Base-by-base conservation (phyloP, 1,140 invertebrate genomes). In the Leptopilina clavipes region DNA sequence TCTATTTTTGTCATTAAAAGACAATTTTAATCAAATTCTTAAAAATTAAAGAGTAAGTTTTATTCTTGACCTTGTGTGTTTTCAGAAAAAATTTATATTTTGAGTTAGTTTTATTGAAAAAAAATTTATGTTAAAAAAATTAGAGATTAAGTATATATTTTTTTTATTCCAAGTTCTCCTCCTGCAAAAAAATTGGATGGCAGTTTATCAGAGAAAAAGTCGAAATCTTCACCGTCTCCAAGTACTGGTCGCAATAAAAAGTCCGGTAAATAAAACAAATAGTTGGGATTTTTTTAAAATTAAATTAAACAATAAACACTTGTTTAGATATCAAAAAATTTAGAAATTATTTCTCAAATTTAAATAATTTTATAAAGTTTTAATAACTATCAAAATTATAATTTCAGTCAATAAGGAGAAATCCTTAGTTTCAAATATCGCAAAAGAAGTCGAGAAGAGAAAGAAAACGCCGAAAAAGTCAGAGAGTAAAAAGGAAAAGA, bases 141-240 rank as follows among this genome's bases (percentile, higher is more conserved):
- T 5, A 44, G 43, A 44, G 8, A 1, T 44, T 45, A n/a, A 14
- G 1, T 45, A n/a, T 44, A 44, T 44, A 44, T 44, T 79, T 54
- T 17, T 72, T 74, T 76, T 52, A 3, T 70, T 70, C 3, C 54
- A 18, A 86, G 83, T 18, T 70, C 80, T 22, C 45, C 84, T 37
- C 72, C 78, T 18, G 25, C 25, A 0, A 84, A 81, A 43, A 86
- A 85, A 12, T 10, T 22, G 12, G 44, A 78, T n/a, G 71, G 12
- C 10, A 76, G 59, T 40, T 25, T 19, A 14, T 72, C 19, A 11
- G 76, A 81, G n/a, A 11, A 74, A 9, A 84, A 83, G 70, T n/a
- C 70, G 10, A 82, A 79, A 56, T 74, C 71, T 44, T 79, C 70
- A 0, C 37, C 65, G 22, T 5, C 14, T 25, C 70, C 70, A n/a